Conservation (phyloP, 2,888 invertebrate species). For the Periphyllus acericola region DNA sequence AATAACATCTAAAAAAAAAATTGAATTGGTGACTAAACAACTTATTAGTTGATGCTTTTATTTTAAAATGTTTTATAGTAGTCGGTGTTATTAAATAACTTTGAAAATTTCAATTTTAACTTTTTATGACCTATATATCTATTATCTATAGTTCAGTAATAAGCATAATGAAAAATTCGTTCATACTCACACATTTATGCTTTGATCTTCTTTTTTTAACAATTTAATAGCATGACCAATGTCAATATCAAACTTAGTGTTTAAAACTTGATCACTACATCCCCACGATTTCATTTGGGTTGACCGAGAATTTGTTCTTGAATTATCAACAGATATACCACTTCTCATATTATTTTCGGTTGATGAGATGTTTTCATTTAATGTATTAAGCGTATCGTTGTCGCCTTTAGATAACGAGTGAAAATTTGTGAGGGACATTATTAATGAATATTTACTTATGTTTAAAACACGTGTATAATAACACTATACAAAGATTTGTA, state of each 20-base stretch:
- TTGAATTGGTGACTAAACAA: no score
- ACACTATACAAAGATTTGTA: no score
- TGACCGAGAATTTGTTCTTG: background rate
- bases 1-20: no score
- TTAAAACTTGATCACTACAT: background rate
- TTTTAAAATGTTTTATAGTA: no score
- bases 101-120: no score
- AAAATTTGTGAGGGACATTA: background rate
- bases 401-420: background rate
- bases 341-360: background rate
- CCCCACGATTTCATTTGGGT: background rate
- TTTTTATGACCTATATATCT: no score
- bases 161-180: background rate
- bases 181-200: constrained; percentile 37
- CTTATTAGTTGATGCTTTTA: no score
- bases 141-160: background rate
- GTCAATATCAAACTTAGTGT: constrained; percentile 4
- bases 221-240: constrained; percentile 25
- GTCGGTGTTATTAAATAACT: no score
- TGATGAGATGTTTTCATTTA: background rate
- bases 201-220: constrained; percentile 49
- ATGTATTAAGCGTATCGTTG: background rate
- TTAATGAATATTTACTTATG: no score
- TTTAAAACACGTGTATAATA: no score
- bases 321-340: background rate